phyloP scores from a whole-genome alignment of 1,140 invertebrate genomes.

The Diachasma alloeum region DNA sequence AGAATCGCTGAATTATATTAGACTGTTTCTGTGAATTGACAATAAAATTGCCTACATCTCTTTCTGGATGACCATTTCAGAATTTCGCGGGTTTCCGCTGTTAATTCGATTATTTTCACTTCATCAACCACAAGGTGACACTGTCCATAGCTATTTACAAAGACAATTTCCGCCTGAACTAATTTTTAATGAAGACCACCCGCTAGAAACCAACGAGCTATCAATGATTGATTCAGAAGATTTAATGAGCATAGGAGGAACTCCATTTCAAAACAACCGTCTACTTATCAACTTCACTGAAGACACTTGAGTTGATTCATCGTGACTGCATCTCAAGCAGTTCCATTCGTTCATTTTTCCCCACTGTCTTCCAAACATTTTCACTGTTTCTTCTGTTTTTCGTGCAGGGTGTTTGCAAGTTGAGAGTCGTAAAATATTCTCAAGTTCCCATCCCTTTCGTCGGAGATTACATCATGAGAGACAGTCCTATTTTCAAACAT shows the following conservation, averaged over 20 bases:
- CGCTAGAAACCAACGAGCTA: not conserved
- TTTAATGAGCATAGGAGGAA: not conserved
- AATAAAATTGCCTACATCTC: not conserved
- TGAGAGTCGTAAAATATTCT: conserved; percentile 4
- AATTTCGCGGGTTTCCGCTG: not conserved
- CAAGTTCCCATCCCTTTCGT: not conserved
- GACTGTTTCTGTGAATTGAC: not conserved
- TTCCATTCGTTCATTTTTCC: not conserved
- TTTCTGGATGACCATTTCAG: not conserved
- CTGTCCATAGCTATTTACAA: not conserved
- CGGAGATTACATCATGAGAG: not conserved
- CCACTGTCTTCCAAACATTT: not conserved
- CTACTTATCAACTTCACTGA: not conserved
- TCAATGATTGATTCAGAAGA: not conserved
- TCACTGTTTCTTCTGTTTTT: not conserved
- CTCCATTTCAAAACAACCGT: not conserved
- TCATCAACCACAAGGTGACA: not conserved
- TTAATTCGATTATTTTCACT: not conserved
- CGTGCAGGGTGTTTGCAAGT: not conserved
- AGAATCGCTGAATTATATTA: not conserved
- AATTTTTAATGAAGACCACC: not conserved
- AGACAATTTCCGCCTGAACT: not conserved
- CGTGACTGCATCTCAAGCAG: not conserved
- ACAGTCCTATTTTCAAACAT: not conserved
- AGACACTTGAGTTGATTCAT: not conserved